Evolutionary conservation across 2,113 vertebrate genomes (phyloP), one percentile per base, ranked within the genome.

Genomic region (Dromas ardeola): DNA sequence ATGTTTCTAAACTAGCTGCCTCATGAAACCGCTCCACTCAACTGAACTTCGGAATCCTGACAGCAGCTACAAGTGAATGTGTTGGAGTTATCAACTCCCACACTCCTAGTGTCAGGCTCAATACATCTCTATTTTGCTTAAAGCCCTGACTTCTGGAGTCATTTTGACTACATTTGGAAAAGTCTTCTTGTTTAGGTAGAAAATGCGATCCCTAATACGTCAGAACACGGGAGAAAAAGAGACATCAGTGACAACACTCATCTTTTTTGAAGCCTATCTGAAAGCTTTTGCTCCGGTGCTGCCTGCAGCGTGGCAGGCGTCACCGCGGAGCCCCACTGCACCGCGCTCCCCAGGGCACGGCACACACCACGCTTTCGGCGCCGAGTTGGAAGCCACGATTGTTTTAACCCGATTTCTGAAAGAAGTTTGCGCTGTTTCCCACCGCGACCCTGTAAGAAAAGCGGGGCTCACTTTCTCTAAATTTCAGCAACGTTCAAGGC

Each of bases 1-100:
- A 97, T 94, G 90, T 94, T 95, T 95, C 91, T 95, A 91, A 98
- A 96, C 95, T 93, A 87, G 80, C 96, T 98, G 95, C 94, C 90
- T 97, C 76, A 63, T 65, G 88, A 97, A 94, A 96, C 80, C 93
- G 97, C 95, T 97, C 66, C 17, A 69, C 95, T 97, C 92, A 69
- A 86, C 47, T 81, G 56, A 86, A 77, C 92, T 95, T 87, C 65
- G 90, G 94, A 95, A 97, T 94, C 79, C 77, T 85, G 85, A 65
- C 65, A 55, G 91, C 25, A 70, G 86, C 43, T 90, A 62, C 82
- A 81, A 88, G 82, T 27, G 36, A 83, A 90, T 11, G 88, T 80
- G 81, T 73, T 72, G 84, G 91, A 94, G 81, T 86, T 82, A 94
- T 58, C 93, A 94, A 58, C 94, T 85, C 94, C 93, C 62, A 85